Conservation (phyloP, 2,888 invertebrate species). For the Chloroclysta siterata region DNA sequence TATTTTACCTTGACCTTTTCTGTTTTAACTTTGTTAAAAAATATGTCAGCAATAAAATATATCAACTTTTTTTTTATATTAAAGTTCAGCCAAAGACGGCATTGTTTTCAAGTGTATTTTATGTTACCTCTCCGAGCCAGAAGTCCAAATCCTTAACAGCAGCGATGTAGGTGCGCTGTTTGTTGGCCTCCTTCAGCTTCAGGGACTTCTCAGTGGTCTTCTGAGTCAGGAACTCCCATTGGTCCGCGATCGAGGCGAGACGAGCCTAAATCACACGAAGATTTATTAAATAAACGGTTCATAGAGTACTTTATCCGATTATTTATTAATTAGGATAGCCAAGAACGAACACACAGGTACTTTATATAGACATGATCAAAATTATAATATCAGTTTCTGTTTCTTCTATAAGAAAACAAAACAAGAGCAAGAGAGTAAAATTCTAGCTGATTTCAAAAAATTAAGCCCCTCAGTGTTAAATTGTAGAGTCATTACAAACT, state of each 20-base stretch:
- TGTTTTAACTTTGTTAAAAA: too few relatives aligned
- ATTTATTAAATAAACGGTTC: neutral
- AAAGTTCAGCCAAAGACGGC: too few relatives aligned
- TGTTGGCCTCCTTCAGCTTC: constrained; percentile 99
- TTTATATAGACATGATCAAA: too few relatives aligned
- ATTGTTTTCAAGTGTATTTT: neutral
- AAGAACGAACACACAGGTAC: too few relatives aligned
- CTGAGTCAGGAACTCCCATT: constrained; percentile 99
- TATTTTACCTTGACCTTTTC: too few relatives aligned
- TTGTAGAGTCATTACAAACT: neutral
- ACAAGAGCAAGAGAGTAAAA: too few relatives aligned
- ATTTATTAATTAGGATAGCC: too few relatives aligned
- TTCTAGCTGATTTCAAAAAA: too few relatives aligned
- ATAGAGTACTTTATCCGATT: neutral
- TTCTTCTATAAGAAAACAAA: neutral
- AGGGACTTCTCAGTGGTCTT: constrained; percentile 99
- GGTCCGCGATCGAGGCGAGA: constrained; percentile 96
- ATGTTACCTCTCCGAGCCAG: constrained; percentile 95
- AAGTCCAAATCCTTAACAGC: constrained; percentile 99
- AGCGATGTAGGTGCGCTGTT: constrained; percentile 99
- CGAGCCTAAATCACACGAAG: constrained; percentile 73
- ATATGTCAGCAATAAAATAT: too few relatives aligned
- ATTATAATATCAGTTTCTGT: too few relatives aligned
- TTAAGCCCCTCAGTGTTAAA: too few relatives aligned
- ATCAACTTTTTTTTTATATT: too few relatives aligned